Base-by-base conservation (phyloP, 2,113 vertebrate genomes). In the Pongo abelii region DNA sequence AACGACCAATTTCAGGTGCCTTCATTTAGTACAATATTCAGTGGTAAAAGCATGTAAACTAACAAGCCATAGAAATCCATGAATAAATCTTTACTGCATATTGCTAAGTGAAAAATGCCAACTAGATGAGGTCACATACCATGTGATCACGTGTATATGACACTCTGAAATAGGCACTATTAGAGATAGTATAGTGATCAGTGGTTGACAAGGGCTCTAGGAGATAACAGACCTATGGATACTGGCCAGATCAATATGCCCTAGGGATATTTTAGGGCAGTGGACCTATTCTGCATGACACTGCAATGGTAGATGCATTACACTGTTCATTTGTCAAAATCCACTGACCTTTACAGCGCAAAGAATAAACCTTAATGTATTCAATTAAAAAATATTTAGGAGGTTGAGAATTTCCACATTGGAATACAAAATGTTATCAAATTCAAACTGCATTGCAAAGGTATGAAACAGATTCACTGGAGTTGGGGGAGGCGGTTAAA, bases 101-200 rank as follows among this genome's bases (percentile, higher is more conserved):
- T 23, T 48, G 3, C 16, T n/a, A 16, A 18, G 13, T 48, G 74
- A 64, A 30, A 46, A 27, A 27, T 18, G 8, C 2, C 22, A 14
- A 27, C 13, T 13, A 57, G 46, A 23, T 38, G 43, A 25, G 23
- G 43, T 0, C 1, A 6, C 16, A 8, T 25, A 2, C 5, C 4
- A 0, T 1, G 1, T 11, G 25, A 18, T 17, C 18, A 1, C 2
- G 3, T n/a, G 14, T 25, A 3, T 13, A 3, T 30, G 32, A 11
- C 4, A 0, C 25, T 22, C 12, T 5, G 35, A 12, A 17, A 14
- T 46, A 18, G 1, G n/a, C 10, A 27, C 9, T 1, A 0, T 3
- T 59, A 5, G 52, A 64, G 17, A 1, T 0, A 25, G 3, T 20
- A 11, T 1, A 59, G 69, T 6, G 8, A 18, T 16, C 1, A 8